Base-by-base conservation (phyloP, 2,797 vertebrate genomes). In the Crocodylus rhombifer region DNA sequence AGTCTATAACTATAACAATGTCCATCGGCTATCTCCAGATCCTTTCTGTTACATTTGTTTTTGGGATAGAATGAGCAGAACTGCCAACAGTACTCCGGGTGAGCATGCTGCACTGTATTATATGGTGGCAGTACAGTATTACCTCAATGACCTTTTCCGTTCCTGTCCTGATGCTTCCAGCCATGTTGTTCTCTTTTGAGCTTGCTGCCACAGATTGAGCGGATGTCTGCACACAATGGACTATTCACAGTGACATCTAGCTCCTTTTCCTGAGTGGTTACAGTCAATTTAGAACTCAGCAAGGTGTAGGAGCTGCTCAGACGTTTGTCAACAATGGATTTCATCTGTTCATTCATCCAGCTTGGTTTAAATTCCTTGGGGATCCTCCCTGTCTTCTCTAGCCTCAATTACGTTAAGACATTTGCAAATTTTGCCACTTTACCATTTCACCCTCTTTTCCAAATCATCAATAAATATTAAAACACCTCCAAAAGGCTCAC, bases 401-500 rank as follows among this genome's bases (percentile, higher is more conserved):
- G 14, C 92, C 88, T 91, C 84, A 95, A 89, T 89, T 55, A 93
- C 83, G 69, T 75, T 85, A 33, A 65, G 26, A 74, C 91, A 85
- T 77, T 91, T 94, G 85, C 91, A 94, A 93, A 95, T 81, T 81
- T 93, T 91, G 77, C 92, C 95, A 90, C 95, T 92, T 94, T 77
- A 0, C 81, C 88, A 92, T 93, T 91, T 92, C 90, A 63, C 83
- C 63, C 57, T 69, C 90, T 94, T 96, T 95, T 96, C 90, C 87
- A 77, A 91, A 91, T 69, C 91, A 73, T 93, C 95, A 96, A 95
- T 95, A 95, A 95, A 90, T 94, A 94, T 87, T 84, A 91, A 71
- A 96, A 69, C 69, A 84, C 87, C 4, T 2, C 78, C 90, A 67
- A 65, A 2, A 3, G 21, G 65, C 86, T 93, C 87, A 79, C 90